Conservation (phyloP, 2,113 vertebrate species). For the Dipodomys ordii region DNA sequence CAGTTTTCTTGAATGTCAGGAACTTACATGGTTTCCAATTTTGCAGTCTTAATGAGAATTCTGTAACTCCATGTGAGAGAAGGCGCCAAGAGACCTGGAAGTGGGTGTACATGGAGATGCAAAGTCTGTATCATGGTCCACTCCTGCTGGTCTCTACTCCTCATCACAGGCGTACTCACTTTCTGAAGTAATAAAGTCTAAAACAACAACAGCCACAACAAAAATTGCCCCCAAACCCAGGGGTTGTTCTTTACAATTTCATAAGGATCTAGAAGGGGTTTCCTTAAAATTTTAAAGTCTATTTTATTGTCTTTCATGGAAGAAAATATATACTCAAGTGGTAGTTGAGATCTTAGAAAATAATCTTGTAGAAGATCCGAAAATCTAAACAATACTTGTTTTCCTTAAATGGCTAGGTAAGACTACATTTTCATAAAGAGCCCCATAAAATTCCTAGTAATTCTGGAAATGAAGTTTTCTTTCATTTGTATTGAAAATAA, state of each 20-base stretch:
- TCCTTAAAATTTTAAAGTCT: slow-evolving; percentile 3
- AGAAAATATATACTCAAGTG: not conserved
- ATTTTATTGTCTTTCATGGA: slow-evolving; percentile 25
- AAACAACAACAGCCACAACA: not conserved
- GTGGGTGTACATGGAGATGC: no score
- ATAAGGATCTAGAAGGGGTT: not conserved
- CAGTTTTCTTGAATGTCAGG: not conserved
- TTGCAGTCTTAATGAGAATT: not conserved
- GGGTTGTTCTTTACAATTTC: not conserved
- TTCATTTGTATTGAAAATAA: not conserved
- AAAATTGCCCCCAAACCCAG: not conserved
- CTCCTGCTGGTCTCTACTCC: not conserved
- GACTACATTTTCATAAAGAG: slow-evolving; percentile 4
- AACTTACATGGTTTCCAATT: not conserved
- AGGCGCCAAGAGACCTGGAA: not conserved
- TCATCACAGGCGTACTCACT: not conserved
- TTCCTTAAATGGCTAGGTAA: not conserved
- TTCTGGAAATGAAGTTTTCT: slow-evolving; percentile 36
- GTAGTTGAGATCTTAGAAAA: slow-evolving; percentile 15
- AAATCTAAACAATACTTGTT: not conserved
- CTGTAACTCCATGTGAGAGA: not conserved
- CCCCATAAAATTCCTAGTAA: slow-evolving; percentile 30
- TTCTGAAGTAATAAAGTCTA: not conserved
- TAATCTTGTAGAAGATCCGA: not conserved
- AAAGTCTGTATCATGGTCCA: no score